phyloP scores from a whole-genome alignment of 2,888 invertebrate species.

The Dorcus hopei region DNA sequence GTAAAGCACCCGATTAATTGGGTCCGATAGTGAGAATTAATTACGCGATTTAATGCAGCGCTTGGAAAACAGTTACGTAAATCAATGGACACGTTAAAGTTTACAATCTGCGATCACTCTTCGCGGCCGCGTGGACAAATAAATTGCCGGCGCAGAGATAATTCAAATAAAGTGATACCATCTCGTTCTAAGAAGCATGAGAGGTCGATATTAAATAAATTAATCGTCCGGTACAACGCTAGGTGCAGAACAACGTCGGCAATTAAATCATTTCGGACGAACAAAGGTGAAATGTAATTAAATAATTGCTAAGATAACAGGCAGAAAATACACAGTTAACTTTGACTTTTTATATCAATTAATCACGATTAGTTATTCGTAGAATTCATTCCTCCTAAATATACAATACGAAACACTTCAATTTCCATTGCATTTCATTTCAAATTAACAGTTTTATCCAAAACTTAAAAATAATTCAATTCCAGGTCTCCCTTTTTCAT shows the following conservation, averaged over 20 bases:
- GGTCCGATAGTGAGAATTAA: constrained; percentile 14
- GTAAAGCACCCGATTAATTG: constrained; percentile 11
- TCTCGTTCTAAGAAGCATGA: neutral
- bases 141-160: neutral
- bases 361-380: too few species aligned
- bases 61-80: constrained; percentile 16
- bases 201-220: neutral
- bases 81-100: constrained; percentile 9
- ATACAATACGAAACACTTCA: neutral
- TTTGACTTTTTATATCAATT: too few species aligned
- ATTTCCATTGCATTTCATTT: neutral
- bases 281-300: too few species aligned
- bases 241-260: neutral
- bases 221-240: neutral
- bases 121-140: neutral
- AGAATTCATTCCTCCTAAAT: too few species aligned
- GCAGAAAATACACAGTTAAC: too few species aligned
- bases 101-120: constrained; percentile 5
- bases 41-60: constrained; percentile 15
- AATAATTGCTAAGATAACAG: too few species aligned
- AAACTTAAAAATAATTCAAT: too few species aligned
- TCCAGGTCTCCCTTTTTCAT: too few species aligned
- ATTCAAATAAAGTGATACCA: neutral
- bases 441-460: too few species aligned
- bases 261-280: too few species aligned